Percentiles rank a stretch among this genome's conserved stretches.
Conservation (phyloP, 2,888 invertebrate species). For the Synergus gifuensis region DNA sequence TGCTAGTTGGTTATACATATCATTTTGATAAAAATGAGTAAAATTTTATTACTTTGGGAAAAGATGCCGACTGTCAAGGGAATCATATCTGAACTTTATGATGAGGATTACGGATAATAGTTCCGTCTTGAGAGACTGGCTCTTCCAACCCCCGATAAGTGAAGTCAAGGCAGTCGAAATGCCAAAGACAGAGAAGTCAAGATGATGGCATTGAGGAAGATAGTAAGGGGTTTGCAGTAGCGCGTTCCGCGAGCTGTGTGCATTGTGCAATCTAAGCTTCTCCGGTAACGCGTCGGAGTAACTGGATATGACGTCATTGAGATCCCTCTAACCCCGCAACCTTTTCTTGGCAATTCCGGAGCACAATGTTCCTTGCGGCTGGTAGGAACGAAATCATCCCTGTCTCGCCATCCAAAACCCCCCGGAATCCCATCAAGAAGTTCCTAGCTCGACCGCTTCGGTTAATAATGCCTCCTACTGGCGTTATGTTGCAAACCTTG, state of each 20-base stretch:
- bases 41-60: background rate
- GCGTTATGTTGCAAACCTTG: conserved; percentile 5
- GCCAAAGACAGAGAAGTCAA: conserved; percentile 19
- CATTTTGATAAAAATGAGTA: background rate
- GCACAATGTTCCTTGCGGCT: conserved; percentile 48
- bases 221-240: conserved; percentile 48
- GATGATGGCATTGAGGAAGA: conserved; percentile 27
- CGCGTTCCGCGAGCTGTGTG: conserved; percentile 51
- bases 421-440: conserved; percentile 50
- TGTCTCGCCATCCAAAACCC: conserved; percentile 42
- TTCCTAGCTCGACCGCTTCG: conserved; percentile 43
- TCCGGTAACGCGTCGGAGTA: conserved; percentile 63
- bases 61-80: background rate
- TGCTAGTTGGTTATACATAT: no score
- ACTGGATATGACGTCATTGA: conserved; percentile 71
- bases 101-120: conserved; percentile 1
- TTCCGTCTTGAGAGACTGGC: conserved; percentile 4
- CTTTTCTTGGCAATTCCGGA: conserved; percentile 43
- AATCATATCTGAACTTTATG: background rate
- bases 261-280: conserved; percentile 60
- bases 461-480: conserved; percentile 40
- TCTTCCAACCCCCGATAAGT: background rate
- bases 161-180: conserved; percentile 23
- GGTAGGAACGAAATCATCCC: conserved; percentile 32
- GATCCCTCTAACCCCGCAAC: conserved; percentile 43